Evolutionary conservation across 2,888 invertebrate genomes (phyloP).

Genomic region (Melipona beecheii): DNA sequence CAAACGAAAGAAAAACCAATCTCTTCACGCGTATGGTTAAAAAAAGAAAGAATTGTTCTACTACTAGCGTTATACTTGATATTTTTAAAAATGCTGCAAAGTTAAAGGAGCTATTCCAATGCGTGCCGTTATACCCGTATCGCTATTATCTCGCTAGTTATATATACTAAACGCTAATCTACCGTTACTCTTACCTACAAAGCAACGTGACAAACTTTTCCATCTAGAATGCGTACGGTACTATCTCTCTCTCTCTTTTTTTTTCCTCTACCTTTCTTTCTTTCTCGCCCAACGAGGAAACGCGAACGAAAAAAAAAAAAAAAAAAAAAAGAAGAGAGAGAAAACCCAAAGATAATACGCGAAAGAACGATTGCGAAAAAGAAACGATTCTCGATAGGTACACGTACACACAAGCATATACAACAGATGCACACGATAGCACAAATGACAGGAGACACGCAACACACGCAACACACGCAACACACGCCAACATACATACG

Average conservation of each 20-base stretch:
- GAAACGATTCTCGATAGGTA: slow-evolving; percentile 4
- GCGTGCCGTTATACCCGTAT: slow-evolving; percentile 68
- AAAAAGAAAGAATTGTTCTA: slow-evolving; percentile 46
- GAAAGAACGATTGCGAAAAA: neutral
- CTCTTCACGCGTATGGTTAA: slow-evolving; percentile 39
- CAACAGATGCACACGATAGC: neutral
- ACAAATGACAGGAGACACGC: neutral
- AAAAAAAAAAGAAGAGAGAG: neutral
- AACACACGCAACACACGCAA: neutral
- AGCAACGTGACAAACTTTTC: slow-evolving; percentile 68
- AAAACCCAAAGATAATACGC: neutral
- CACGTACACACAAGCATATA: neutral
- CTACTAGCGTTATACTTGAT: slow-evolving; percentile 54
- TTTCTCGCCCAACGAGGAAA: slow-evolving; percentile 13
- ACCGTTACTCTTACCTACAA: slow-evolving; percentile 60
- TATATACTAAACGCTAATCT: slow-evolving; percentile 66
- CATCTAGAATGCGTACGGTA: slow-evolving; percentile 48
- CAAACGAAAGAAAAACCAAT: slow-evolving; percentile 5
- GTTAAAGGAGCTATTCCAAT: slow-evolving; percentile 58
- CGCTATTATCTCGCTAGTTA: slow-evolving; percentile 66
- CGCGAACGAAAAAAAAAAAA: neutral
- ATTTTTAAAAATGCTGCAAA: slow-evolving; percentile 67
- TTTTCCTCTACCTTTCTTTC: neutral
- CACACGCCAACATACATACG: neutral
- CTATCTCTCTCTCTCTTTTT: no score